Evolutionary conservation across 2,888 invertebrate species (phyloP).

Genomic region (Dendrolimus pini): DNA sequence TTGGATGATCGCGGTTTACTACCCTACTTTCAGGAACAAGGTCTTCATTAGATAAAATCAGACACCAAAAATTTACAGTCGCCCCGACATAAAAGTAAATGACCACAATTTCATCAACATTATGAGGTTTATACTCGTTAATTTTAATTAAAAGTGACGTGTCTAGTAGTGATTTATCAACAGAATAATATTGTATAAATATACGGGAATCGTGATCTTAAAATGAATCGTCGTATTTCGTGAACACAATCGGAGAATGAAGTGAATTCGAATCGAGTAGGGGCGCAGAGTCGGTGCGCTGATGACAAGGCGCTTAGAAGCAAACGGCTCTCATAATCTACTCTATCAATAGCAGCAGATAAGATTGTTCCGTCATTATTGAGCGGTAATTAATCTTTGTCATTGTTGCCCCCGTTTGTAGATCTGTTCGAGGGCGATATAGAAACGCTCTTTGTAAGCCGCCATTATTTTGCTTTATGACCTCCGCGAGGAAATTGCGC

Average conservation of each 20-base stretch:
- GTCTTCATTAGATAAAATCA: constrained; percentile 26
- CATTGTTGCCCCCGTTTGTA: constrained; percentile 49
- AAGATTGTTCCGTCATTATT: constrained; percentile 56
- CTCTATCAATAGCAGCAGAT: constrained; percentile 47
- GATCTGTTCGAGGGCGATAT: constrained; percentile 37
- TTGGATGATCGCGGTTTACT: constrained; percentile 50
- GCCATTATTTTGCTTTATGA: constrained; percentile 25
- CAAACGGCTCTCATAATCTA: constrained; percentile 41
- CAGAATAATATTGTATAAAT: too few relatives aligned
- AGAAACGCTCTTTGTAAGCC: constrained; percentile 28
- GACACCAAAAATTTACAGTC: constrained; percentile 20
- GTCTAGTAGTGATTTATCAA: too few relatives aligned
- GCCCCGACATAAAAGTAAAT: constrained; percentile 10
- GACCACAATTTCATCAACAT: background rate
- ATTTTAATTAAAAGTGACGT: background rate
- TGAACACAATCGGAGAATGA: constrained; percentile 9
- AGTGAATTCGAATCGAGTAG: constrained; percentile 7
- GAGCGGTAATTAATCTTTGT: constrained; percentile 62
- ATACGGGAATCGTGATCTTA: background rate
- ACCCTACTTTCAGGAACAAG: constrained; percentile 29
- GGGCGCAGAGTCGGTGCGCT: constrained; percentile 7
- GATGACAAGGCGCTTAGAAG: constrained; percentile 33
- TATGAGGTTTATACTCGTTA: background rate
- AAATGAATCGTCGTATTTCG: constrained; percentile 6
- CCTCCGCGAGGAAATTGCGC: constrained; percentile 16